Evolutionary conservation across 1,140 invertebrate genomes (phyloP).

Genomic region (Cyrtorhinus lividipennis): DNA sequence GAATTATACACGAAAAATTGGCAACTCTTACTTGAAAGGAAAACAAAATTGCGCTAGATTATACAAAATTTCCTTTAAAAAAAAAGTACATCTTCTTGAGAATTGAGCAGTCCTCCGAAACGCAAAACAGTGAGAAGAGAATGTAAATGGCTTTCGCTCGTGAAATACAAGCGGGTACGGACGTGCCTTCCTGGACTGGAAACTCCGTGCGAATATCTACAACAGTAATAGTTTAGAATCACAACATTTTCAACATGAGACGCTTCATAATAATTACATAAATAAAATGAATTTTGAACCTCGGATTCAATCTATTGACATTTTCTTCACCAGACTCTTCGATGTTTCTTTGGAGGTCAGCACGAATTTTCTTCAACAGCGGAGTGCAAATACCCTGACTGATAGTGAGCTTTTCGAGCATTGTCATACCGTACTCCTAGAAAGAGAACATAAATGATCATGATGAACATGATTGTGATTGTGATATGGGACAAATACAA

Average conservation of each 20-base stretch:
- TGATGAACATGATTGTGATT: not conserved
- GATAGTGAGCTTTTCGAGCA: constrained; percentile 91
- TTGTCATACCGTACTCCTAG: constrained; percentile 91
- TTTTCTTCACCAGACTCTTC: constrained; percentile 67
- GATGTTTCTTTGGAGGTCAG: constrained; percentile 87
- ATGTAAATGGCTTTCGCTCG: constrained; percentile 98
- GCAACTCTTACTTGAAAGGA: no score
- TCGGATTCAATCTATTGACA: constrained; percentile 89
- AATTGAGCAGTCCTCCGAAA: constrained; percentile 72
- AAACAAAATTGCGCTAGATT: constrained; percentile 13
- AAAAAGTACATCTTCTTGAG: not conserved
- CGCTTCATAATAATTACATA: no score
- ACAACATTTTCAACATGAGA: not conserved
- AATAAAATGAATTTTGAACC: constrained; percentile 36
- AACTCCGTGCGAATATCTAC: constrained; percentile 90
- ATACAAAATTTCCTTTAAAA: constrained; percentile 1
- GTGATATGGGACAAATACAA: not conserved
- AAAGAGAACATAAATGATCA: constrained; percentile 11
- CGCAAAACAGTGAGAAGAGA: constrained; percentile 89
- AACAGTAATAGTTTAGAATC: no score
- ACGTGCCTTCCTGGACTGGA: constrained; percentile 96
- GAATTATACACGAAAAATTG: no score
- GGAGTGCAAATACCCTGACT: constrained; percentile 96
- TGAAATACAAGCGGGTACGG: constrained; percentile 92
- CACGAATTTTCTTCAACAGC: constrained; percentile 86